Evolutionary conservation across 2,113 vertebrate genomes (phyloP).

Genomic region (Steatornis caripensis): DNA sequence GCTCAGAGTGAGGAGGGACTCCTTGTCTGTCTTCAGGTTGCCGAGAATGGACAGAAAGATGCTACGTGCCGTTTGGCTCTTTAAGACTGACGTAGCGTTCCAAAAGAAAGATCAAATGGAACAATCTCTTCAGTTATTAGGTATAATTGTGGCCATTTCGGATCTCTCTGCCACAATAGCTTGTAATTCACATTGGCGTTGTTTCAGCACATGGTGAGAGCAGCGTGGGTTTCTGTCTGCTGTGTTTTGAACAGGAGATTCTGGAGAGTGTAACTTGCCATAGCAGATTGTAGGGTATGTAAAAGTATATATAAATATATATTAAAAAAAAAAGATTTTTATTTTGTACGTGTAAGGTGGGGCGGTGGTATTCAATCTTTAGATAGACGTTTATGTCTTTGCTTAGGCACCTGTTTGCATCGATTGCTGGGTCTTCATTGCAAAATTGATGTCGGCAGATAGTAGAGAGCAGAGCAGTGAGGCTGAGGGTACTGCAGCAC

Average conservation of each 20-base stretch:
- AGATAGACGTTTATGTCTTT: neutral
- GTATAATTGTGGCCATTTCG: neutral
- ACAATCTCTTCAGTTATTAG: neutral
- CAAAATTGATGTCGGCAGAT: neutral
- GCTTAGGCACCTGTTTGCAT: neutral
- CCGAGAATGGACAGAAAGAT: neutral
- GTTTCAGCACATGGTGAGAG: neutral
- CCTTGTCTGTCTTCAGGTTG: neutral
- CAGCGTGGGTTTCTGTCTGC: neutral
- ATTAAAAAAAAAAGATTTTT: neutral
- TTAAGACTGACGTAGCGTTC: neutral
- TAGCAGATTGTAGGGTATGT: neutral
- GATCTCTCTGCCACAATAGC: neutral
- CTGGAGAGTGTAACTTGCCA: neutral
- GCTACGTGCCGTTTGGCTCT: accelerated
- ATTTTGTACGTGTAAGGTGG: neutral
- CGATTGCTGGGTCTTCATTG: neutral
- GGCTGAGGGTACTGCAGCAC: neutral
- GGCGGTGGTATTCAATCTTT: neutral
- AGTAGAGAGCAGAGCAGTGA: neutral
- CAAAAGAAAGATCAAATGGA: neutral
- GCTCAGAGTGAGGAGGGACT: neutral
- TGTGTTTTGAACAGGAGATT: neutral
- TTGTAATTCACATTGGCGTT: neutral
- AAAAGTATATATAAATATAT: neutral